Base-by-base conservation (phyloP, 23 tunicate genomes). In the Trididemnum clinides region DNA sequence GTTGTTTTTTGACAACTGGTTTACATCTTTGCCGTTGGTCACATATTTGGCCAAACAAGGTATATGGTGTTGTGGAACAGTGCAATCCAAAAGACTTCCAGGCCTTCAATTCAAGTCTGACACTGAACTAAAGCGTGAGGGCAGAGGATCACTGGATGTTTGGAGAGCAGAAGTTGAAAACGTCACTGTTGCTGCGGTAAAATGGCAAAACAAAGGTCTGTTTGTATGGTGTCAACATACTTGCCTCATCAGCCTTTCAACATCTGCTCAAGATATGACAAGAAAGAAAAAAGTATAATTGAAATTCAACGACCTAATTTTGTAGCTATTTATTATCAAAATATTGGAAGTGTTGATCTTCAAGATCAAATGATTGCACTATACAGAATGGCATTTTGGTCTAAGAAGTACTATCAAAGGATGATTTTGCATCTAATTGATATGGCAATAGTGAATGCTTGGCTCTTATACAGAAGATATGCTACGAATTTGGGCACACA, bases 1-100 rank as follows among this genome's bases (percentile, higher is more conserved):
- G 36, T 51, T 51, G 5, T 78, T 27, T 25, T 78, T 78, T 51
- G 83, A 78, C 36, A 78, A 78, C 32, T 75, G 81, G 81, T 75
- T 75, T 44, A 75, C 81, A 21, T 75, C 81, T 20, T 23, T 75
- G 5, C 59, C 29, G 62, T 28, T 75, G 59, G 12, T 75, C 2
- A 21, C 27, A 19, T 22, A 75, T 23, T 44, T 75, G 81, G 76
- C 76, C 3, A 69, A 6, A 28, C 35, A 19, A 28, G 80, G 5
- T 7, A 7, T 73, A 12, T 73, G 80, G 80, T n/a, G n/a, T n/a
- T n/a, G n/a, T n/a, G n/a, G n/a, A 28, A 73, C 80, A 1, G 80
- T 73, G 23, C 80, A 37, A 5, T 54, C 57, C 30, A 36, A 26
- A 36, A 20, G 80, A 19, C 27, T 73, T 2, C 80, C 80, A 10